Evolutionary conservation across 2,888 invertebrate genomes (phyloP).

Genomic region (Philereme vetulata): DNA sequence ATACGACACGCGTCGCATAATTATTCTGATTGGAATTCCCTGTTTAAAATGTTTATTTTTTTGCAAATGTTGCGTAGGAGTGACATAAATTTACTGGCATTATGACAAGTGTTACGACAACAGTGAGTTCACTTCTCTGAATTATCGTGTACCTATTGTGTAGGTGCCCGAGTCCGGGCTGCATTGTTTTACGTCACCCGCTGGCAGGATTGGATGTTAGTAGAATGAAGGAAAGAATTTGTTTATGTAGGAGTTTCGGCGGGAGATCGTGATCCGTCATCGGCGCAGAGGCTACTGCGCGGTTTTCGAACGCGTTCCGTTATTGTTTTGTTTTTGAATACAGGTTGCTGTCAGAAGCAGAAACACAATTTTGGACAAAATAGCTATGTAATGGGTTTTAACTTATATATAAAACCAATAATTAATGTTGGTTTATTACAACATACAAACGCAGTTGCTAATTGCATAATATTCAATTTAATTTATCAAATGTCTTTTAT

Average conservation of each 20-base stretch:
- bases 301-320: slow-evolving; percentile 48
- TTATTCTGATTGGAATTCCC: slow-evolving; percentile 48
- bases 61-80: slow-evolving; percentile 53
- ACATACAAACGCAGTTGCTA: neutral
- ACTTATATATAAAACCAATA: too few relatives aligned
- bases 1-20: slow-evolving; percentile 47
- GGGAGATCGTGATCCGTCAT: slow-evolving; percentile 59
- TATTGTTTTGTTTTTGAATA: slow-evolving; percentile 4
- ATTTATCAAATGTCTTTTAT: too few relatives aligned
- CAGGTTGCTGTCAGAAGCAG: slow-evolving; percentile 1
- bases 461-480: too few relatives aligned
- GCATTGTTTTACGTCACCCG: slow-evolving; percentile 62
- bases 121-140: slow-evolving; percentile 47
- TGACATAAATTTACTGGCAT: slow-evolving; percentile 59
- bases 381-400: too few relatives aligned
- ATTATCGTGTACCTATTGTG: slow-evolving; percentile 46
- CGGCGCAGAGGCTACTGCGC: slow-evolving; percentile 70
- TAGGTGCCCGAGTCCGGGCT: slow-evolving; percentile 43
- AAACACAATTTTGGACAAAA: neutral
- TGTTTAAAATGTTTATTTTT: slow-evolving; percentile 51
- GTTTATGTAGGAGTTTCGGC: slow-evolving; percentile 57
- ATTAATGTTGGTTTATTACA: too few relatives aligned
- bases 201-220: slow-evolving; percentile 41
- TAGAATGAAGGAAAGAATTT: slow-evolving; percentile 41
- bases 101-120: slow-evolving; percentile 50